These are phyloP conservation scores for Arctia plantaginis DNA, from an alignment of 2,888 invertebrate species.

Conservation along the genomic window DNA sequence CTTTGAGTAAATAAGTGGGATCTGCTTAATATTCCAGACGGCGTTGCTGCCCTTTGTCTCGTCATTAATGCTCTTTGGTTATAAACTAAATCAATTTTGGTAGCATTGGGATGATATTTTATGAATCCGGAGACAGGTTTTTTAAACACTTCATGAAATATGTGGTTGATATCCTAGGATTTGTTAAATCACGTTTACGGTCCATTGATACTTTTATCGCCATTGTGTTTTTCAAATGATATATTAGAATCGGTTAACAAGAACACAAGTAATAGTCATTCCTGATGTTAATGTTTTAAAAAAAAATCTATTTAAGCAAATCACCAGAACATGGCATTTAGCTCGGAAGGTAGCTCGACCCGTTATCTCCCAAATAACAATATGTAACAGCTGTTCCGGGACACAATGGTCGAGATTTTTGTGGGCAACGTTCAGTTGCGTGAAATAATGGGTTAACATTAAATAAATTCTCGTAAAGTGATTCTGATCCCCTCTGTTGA, in stretches of 20 bases:
- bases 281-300: not conserved
- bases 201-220: not conserved
- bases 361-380: constrained; percentile 18
- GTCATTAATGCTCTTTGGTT: constrained; percentile 43
- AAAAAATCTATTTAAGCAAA: not conserved
- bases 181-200: not conserved
- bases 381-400: constrained; percentile 36
- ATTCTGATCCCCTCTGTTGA: not conserved
- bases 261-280: not conserved
- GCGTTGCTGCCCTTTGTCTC: constrained; percentile 33
- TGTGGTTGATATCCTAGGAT: not conserved
- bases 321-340: not conserved
- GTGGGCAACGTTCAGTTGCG: constrained; percentile 2
- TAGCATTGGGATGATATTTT: constrained; percentile 18
- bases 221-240: too few species aligned
- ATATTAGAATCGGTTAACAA: too few species aligned
- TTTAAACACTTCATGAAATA: constrained; percentile 10
- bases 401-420: constrained; percentile 14
- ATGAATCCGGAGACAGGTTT: constrained; percentile 21
- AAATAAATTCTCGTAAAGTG: not conserved
- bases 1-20: constrained; percentile 28
- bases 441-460: constrained; percentile 6
- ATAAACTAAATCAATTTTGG: constrained; percentile 43
- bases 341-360: constrained; percentile 20
- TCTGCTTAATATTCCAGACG: constrained; percentile 44